A percentile compares a stretch with the other conserved stretches of the same genome.
phyloP scores from a whole-genome alignment of 2,797 vertebrate genomes.

The Acipenser oxyrinchus region DNA sequence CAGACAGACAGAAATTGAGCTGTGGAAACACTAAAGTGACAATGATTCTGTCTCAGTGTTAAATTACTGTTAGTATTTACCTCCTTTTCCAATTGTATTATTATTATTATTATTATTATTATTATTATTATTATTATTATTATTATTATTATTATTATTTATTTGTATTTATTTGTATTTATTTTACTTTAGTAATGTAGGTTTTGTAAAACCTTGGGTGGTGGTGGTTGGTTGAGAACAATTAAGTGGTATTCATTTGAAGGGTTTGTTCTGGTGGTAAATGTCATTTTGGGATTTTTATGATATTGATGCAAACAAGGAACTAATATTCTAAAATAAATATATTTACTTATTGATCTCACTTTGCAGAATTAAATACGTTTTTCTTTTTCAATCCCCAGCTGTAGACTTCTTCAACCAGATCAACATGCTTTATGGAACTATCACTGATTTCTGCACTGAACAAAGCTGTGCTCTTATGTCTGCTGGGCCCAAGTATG shows the following conservation, averaged over 20 bases:
- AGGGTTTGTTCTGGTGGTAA: neutral
- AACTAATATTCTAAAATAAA: no score
- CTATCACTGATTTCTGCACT: slow-evolving; percentile 92
- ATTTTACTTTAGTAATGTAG: no score
- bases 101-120: no score
- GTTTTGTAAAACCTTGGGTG: neutral
- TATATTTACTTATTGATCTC: no score
- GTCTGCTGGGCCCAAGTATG: slow-evolving; percentile 97
- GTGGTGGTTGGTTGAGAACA: neutral
- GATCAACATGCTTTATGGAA: slow-evolving; percentile 98
- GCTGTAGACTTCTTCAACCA: slow-evolving; percentile 99
- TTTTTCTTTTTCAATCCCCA: slow-evolving; percentile 36
- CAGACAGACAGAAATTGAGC: neutral
- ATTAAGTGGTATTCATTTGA: neutral
- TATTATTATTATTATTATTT: no score
- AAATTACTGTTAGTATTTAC: neutral
- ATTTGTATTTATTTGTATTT: no score
- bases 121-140: no score
- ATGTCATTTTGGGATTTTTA: neutral
- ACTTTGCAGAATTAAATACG: neutral
- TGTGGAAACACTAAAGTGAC: neutral
- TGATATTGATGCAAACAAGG: neutral
- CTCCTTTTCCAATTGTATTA: neutral
- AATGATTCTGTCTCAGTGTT: neutral
- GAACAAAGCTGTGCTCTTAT: slow-evolving; percentile 91